Conservation (phyloP, 2,888 invertebrate genomes). For the Eupeodes luniger region DNA sequence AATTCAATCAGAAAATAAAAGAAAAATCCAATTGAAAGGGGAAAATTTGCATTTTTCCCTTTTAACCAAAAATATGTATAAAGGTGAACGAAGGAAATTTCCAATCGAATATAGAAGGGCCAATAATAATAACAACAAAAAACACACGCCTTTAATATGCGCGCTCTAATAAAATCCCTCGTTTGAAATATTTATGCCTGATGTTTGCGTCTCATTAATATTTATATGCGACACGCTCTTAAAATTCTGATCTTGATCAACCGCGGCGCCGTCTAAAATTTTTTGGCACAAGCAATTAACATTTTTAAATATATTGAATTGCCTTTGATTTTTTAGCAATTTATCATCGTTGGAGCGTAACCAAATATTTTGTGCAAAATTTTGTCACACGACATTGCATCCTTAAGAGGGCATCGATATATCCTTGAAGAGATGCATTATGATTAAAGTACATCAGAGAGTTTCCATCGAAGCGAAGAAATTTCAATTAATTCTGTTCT, state of each 20-base stretch:
- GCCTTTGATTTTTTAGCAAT: conserved; percentile 50
- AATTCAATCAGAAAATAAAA: conserved; percentile 73
- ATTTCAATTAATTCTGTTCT: conserved; percentile 67
- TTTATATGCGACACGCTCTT: conserved; percentile 54
- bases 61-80: not conserved
- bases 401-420: conserved; percentile 70
- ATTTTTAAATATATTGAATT: conserved; percentile 58
- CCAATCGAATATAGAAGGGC: conserved; percentile 48
- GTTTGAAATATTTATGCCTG: not conserved
- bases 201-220: conserved; percentile 55
- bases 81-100: conserved; percentile 36
- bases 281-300: conserved; percentile 62
- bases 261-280: not conserved
- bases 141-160: conserved; percentile 64
- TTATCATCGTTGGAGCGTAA: conserved; percentile 70
- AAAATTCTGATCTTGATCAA: not conserved
- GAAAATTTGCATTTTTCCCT: conserved; percentile 64
- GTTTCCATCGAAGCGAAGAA: conserved; percentile 43
- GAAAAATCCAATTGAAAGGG: conserved; percentile 60
- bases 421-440: conserved; percentile 55
- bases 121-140: conserved; percentile 7
- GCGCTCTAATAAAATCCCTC: conserved; percentile 65
- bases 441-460: not conserved
- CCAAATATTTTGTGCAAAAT: conserved; percentile 70
- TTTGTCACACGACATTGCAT: conserved; percentile 70